Percentiles rank a stretch among this genome's conserved stretches.
Conservation (phyloP, 23 tunicate species). For the Trididemnum nubilum region DNA sequence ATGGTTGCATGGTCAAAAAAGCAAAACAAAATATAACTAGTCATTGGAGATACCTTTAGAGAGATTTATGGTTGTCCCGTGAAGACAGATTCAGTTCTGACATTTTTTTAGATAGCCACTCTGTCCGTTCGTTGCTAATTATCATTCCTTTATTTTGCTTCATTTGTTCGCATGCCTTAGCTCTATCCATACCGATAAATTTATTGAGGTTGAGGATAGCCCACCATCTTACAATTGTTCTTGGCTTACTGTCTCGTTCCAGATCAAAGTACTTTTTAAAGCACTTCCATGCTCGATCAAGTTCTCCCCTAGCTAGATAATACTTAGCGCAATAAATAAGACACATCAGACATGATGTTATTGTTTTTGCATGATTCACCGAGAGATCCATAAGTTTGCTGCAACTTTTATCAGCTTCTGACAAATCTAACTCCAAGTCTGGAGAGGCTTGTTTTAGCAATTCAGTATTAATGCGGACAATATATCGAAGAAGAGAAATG, state of each 20-base stretch:
- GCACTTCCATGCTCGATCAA: constrained; percentile 10
- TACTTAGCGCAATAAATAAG: constrained; percentile 47
- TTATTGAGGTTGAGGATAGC: constrained; percentile 29
- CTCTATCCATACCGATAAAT: too few relatives aligned
- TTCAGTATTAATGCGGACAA: constrained; percentile 7
- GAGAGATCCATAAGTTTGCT: neutral
- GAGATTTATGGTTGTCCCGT: too few relatives aligned
- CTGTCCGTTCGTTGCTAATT: too few relatives aligned
- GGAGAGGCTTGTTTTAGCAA: neutral
- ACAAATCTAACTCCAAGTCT: neutral
- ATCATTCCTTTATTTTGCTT: too few relatives aligned
- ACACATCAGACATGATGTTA: neutral
- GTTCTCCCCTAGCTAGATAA: constrained; percentile 19
- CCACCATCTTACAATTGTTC: constrained; percentile 23
- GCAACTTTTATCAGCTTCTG: constrained; percentile 18
- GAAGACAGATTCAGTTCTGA: too few relatives aligned
- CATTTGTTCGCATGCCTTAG: too few relatives aligned
- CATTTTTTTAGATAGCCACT: too few relatives aligned
- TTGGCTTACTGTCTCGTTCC: neutral
- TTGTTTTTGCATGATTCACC: neutral
- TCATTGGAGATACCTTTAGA: too few relatives aligned
- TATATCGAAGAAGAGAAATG: neutral
- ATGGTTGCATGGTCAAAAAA: too few relatives aligned
- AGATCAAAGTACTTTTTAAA: constrained; percentile 7
- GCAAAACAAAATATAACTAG: too few relatives aligned